Base-by-base conservation (phyloP, 2,888 invertebrate genomes). In the Bedellia somnulentella region DNA sequence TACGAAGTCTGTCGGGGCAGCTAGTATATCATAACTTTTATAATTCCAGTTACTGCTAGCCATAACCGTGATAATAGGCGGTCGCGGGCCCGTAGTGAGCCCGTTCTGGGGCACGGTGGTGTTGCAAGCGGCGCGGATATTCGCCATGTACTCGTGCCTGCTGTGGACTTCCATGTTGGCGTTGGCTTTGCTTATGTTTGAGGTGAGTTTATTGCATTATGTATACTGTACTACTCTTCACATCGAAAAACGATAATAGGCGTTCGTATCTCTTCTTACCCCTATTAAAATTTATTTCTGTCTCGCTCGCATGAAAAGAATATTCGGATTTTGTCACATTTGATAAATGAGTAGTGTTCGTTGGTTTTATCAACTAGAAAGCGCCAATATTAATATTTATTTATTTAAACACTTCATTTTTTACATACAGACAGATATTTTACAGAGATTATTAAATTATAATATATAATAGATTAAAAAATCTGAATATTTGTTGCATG, bases 111-210 rank as follows among this genome's bases (percentile, higher is more conserved):
- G 76, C 16, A 76, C 83, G 43, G 85, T 87, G 35, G 34, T 87
- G 2, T 89, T 93, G 50, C 90, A 93, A 52, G 71, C 84, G 3
- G 53, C 92, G 10, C 86, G 89, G 40, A 84, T 87, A 18, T 81
- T 84, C 39, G 86, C 87, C 34, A 86, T 89, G 35, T 89, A 89
- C 48, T 87, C 91, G 35, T 84, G 90, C 28, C 76, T 93, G 35
- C 68, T 93, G 30, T 93, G 92, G 90, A 91, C 93, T 0, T 86
- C 87, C 5, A 83, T 90, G 47, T 71, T 94, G 33, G 89, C 94
- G 2, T 79, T 91, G 18, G 84, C 86, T 4, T 57, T 96, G 18
- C 79, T 94, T 16, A 86, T 94, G 56, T 66, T 94, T 31, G 85
- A 88, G 56, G 77, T 73, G 46, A 43, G 24, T 26, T 16, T 13